phyloP scores from a whole-genome alignment of 2,888 invertebrate species.

The Ophioninae sp. region DNA sequence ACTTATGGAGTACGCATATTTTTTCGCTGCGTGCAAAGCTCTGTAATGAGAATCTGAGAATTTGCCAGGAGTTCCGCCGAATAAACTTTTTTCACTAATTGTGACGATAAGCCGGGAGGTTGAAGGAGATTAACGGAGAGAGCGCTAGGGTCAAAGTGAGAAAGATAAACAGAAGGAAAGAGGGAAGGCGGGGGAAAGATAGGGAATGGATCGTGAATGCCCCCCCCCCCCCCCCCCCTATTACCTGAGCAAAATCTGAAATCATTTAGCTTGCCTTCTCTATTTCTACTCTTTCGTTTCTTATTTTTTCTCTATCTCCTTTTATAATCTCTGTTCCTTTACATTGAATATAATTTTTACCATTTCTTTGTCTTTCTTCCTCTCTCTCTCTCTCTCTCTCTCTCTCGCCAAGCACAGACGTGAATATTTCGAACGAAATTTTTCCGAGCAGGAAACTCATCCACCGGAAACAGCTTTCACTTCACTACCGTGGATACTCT shows the following conservation, averaged over 20 bases:
- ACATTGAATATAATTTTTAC: too few species aligned
- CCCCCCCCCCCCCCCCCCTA: too few species aligned
- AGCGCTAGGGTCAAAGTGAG: background rate
- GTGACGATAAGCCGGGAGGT: background rate
- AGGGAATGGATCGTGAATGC: too few species aligned
- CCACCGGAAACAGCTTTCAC: background rate
- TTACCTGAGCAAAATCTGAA: too few species aligned
- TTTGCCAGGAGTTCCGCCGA: constrained; percentile 1
- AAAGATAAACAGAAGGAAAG: background rate
- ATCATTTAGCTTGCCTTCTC: too few species aligned
- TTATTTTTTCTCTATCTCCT: too few species aligned
- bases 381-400: background rate
- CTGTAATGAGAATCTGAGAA: background rate
- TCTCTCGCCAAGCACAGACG: background rate
- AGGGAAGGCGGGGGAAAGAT: background rate
- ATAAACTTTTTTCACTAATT: constrained; percentile 22
- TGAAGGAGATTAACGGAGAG: background rate
- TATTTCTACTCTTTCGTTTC: too few species aligned
- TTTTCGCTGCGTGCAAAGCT: constrained; percentile 10
- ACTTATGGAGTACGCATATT: constrained; percentile 45
- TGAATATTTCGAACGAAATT: background rate
- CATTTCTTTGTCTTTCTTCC: too few species aligned
- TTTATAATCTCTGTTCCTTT: too few species aligned
- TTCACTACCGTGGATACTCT: background rate
- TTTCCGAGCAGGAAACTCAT: background rate